Percentiles rank a stretch among this genome's conserved stretches.
phyloP scores from a whole-genome alignment of 30 jellyfish, hydroid and myxozoan genomes.

The Calvadosia cruxmelitensis region DNA sequence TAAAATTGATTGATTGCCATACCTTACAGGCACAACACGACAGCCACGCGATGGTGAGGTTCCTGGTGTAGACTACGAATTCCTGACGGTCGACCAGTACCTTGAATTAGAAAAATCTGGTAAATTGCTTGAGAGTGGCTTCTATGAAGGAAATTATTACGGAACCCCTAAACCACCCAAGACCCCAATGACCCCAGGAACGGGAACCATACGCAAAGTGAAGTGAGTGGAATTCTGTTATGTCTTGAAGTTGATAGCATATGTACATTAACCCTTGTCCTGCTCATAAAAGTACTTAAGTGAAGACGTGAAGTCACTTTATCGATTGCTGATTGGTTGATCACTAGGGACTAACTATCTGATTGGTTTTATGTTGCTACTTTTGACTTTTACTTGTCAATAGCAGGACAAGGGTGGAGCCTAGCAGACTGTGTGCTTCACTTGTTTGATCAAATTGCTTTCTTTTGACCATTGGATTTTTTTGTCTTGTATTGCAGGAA shows the following conservation, averaged over 20 bases:
- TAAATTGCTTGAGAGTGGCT: constrained; percentile 82
- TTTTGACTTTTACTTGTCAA: no score
- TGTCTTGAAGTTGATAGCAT: no score
- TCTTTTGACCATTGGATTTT: no score
- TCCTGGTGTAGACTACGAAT: constrained; percentile 96
- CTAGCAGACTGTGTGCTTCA: background rate
- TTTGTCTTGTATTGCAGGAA: background rate
- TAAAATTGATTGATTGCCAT: no score
- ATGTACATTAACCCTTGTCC: no score
- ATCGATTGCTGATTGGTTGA: no score
- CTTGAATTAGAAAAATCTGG: constrained; percentile 90
- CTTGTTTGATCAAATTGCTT: background rate
- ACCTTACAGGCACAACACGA: constrained; percentile 83
- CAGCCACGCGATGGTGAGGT: constrained; percentile 92
- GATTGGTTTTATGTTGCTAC: no score
- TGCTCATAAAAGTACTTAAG: no score
- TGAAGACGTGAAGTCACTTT: no score
- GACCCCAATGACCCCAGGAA: constrained; percentile 98
- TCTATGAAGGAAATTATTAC: constrained; percentile 77
- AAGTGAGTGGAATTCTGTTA: no score
- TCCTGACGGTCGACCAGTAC: constrained; percentile 69
- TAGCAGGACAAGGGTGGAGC: no score
- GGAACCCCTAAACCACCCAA: constrained; percentile 99
- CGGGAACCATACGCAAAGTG: constrained; percentile 75
- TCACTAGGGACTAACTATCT: no score